Conservation (phyloP, 2,888 invertebrate species). For the Drosophila kuntzei region DNA sequence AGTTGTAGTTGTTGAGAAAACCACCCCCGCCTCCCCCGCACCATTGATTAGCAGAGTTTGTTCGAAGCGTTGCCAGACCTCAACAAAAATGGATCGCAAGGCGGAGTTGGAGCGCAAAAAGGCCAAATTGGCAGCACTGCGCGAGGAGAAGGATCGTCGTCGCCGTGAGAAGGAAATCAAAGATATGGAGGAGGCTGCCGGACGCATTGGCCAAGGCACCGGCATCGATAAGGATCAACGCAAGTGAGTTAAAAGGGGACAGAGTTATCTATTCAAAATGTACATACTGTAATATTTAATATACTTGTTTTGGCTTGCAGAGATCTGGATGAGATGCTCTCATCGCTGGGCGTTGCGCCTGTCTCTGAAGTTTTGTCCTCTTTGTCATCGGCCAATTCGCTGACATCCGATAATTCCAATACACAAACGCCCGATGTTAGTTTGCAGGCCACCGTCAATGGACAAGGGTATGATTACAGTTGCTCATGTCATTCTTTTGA, state of each 20-base stretch:
- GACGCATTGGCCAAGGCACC: conserved; percentile 81
- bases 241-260: conserved; percentile 83
- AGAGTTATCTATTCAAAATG: too few relatives aligned
- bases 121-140: conserved; percentile 94
- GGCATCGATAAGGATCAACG: conserved; percentile 85
- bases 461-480: conserved; percentile 73
- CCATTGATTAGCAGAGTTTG: neutral
- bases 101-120: conserved; percentile 97
- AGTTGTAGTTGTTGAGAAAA: conserved; percentile 38
- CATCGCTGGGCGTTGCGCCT: conserved; percentile 94
- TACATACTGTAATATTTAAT: too few relatives aligned
- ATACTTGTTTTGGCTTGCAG: conserved; percentile 75
- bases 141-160: conserved; percentile 95
- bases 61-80: conserved; percentile 39
- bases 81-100: conserved; percentile 89
- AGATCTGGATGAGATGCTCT: conserved; percentile 94
- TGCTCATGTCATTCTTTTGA: too few relatives aligned
- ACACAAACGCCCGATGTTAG: conserved; percentile 93
- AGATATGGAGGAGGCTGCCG: conserved; percentile 91
- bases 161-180: conserved; percentile 94
- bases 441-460: conserved; percentile 87
- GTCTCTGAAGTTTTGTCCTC: conserved; percentile 94
- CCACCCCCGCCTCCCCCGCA: conserved; percentile 11
- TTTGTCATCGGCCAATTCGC: conserved; percentile 92
- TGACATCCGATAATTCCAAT: conserved; percentile 92